These are phyloP conservation scores for Geophilus truncorum DNA, from an alignment of 2,888 invertebrate genomes.

Conservation along the genomic window DNA sequence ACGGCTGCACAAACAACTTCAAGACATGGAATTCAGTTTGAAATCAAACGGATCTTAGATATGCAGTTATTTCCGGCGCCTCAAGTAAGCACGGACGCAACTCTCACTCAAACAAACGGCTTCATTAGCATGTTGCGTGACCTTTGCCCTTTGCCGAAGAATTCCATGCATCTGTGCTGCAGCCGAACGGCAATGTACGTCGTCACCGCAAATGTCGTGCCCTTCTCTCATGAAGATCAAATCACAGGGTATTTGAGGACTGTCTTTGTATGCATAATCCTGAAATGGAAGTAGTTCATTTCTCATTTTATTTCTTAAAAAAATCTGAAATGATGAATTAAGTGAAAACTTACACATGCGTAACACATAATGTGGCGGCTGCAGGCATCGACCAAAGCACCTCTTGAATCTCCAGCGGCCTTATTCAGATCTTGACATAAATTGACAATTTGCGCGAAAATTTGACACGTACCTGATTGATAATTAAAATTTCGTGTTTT, in stretches of 20 bases:
- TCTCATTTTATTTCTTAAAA: background rate
- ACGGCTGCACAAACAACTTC: background rate
- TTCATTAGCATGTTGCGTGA: background rate
- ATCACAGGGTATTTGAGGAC: conserved; percentile 29
- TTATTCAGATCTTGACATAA: conserved; percentile 25
- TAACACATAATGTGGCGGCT: conserved; percentile 34
- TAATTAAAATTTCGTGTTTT: too few relatives aligned
- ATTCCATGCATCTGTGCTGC: conserved; percentile 31
- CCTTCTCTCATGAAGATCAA: conserved; percentile 33
- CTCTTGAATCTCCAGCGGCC: conserved; percentile 11
- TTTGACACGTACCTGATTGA: conserved; percentile 10
- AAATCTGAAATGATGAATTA: background rate
- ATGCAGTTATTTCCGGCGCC: conserved; percentile 14
- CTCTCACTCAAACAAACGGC: conserved; percentile 28
- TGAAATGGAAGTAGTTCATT: background rate
- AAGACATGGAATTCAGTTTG: conserved; percentile 3
- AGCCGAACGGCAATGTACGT: conserved; percentile 31
- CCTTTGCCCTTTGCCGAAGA: conserved; percentile 29
- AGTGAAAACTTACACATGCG: conserved; percentile 29
- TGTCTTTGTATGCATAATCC: conserved; percentile 33
- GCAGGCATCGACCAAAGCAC: conserved; percentile 18
- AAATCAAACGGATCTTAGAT: background rate
- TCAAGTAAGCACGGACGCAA: conserved; percentile 27
- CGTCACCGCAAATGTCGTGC: conserved; percentile 32
- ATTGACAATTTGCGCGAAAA: conserved; percentile 27